Conservation (phyloP, 2,113 vertebrate species). For the Tichodroma muraria region DNA sequence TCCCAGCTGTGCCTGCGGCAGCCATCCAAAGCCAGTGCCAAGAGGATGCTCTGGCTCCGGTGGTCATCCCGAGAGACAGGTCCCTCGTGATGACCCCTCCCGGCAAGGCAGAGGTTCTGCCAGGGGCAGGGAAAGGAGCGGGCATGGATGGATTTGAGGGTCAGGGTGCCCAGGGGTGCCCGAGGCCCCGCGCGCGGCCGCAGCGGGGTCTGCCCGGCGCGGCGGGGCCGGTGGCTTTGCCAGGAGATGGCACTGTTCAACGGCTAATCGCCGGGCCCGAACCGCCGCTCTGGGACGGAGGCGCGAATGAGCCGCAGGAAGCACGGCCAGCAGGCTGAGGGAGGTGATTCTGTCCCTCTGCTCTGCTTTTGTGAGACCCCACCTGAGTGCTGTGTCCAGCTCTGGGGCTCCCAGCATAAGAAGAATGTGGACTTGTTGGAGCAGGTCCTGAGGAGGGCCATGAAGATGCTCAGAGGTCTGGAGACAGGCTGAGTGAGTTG, state of each 20-base stretch:
- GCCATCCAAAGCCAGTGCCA: rapidly evolving
- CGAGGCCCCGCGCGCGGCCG: rapidly evolving
- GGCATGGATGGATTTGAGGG: not conserved
- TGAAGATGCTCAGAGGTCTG: not conserved
- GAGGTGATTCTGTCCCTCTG: not conserved
- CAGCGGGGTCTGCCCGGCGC: not conserved
- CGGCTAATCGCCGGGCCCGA: not conserved
- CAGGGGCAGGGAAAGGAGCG: not conserved
- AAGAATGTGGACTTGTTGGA: not conserved
- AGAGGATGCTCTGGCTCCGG: not conserved
- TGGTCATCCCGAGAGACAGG: rapidly evolving
- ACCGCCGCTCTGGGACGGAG: rapidly evolving
- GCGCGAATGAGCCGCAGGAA: rapidly evolving
- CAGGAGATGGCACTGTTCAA: constrained; percentile 64
- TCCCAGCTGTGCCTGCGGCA: not conserved
- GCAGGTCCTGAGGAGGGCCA: not conserved
- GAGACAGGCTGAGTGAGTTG: not conserved
- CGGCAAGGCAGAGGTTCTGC: not conserved
- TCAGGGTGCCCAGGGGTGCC: not conserved
- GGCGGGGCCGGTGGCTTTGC: not conserved
- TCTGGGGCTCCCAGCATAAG: not conserved
- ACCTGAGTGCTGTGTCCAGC: not conserved
- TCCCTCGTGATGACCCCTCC: not conserved
- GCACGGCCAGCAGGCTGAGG: not conserved
- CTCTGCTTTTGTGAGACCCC: not conserved